Base-by-base conservation (phyloP, 2,888 invertebrate genomes). In the Coenonympha arcania region DNA sequence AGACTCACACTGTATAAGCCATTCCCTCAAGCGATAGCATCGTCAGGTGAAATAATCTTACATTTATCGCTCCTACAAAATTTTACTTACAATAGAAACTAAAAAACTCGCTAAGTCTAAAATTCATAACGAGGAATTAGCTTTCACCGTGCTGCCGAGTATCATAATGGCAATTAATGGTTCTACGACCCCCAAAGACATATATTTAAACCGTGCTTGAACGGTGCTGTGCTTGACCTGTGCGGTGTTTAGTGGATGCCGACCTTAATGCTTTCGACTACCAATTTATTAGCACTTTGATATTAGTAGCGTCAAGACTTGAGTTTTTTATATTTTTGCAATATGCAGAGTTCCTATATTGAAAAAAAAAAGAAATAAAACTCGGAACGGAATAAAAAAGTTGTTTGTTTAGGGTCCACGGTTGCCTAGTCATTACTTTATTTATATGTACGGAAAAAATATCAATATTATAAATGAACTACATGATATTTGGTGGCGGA, bases 321-420 rank as follows among this genome's bases (percentile, higher is more conserved):
- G 53, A 56, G 52, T 61, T 54, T 57, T 61, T 68, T 63, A 71
- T 73, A 74, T 73, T 72, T 76, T 77, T 75, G 79, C 82, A 81
- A 78, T 79, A 75, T 77, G 70, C 71, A 75, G 77, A 84, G 85
- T 86, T 86, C 85, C 85, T 86, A 83, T 82, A 79, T 75, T 66
- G 18, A 44, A 71, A 65, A 65, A 64, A 60, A 67, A 65, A 65
- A 66, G 55, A 49, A 65, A 62, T 34, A 62, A 24, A 59, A 56
- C 63, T 66, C 55, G 60, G 57, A 61, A 59, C 58, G 58, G 59
- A 59, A 61, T 54, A 54, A 48, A 48, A 58, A 56, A 56, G 59
- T 62, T 66, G 71, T 69, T 73, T 71, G 66, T 74, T 71, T 76
- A 75, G 73, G 77, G 78, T 82, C 76, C 80, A 81, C 69, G 80